Base-by-base conservation (phyloP, 2,888 invertebrate genomes). In the Drosophila yooni region DNA sequence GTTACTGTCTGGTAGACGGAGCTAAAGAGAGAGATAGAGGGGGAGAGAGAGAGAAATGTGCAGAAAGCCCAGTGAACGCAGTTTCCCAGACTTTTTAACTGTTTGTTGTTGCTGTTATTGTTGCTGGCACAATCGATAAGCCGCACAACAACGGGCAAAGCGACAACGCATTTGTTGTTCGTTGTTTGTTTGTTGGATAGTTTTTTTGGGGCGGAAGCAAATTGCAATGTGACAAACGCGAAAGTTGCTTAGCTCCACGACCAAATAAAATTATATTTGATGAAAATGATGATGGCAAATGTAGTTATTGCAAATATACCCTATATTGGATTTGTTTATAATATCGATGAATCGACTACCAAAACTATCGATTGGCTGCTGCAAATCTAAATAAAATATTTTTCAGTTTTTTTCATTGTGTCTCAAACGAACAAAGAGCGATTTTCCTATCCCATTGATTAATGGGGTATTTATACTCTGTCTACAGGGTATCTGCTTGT, bases 81-180 rank as follows among this genome's bases (percentile, higher is more conserved):
- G 68, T 77, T 83, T 82, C 82, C 82, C 82, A 80, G 82, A 62
- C 76, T 53, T 71, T 73, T 64, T 54, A 60, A 43, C 57, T 31
- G 66, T 66, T 66, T 36, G 21, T 25, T 15, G 59, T 43, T 63
- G 63, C 25, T 51, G 46, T 40, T 64, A 54, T 56, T 77, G 64
- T 57, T 70, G 65, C 25, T 56, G 64, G 52, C 59, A 64, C 76
- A 65, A 74, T 79, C 79, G 79, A 80, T 80, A 80, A 79, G 66
- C 67, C 51, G 57, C 51, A 33, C 27, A 56, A 43, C 66, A 68
- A 67, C 67, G 53, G 50, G 10, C 48, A 46, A 51, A 56, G 57
- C 62, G 54, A 68, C 74, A 66, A 76, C 80, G 67, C 76, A 64
- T 63, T 79, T 67, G 66, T 65, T 66, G 40, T 69, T 68, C 18